Evolutionary conservation across 2,113 vertebrate species (phyloP).

Genomic region (Lepidothrix coronata): DNA sequence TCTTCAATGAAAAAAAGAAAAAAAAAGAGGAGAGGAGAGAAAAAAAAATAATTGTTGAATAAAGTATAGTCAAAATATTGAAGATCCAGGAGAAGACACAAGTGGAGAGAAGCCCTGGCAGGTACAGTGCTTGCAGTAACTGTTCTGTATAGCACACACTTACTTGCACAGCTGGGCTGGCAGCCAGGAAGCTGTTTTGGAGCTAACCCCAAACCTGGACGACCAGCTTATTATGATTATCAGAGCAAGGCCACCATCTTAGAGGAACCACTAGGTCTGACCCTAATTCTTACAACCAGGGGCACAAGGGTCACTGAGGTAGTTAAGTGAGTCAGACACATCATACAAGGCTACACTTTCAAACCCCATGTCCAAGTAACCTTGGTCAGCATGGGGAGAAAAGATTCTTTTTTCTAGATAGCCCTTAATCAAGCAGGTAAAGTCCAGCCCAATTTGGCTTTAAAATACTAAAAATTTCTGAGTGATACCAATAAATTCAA

Average conservation of each 20-base stretch:
- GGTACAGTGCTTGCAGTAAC: background rate
- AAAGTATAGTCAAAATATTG: background rate
- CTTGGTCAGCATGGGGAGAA: background rate
- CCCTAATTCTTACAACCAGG: background rate
- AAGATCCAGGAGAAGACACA: background rate
- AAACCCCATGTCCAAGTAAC: background rate
- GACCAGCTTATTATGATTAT: background rate
- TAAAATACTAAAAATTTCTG: background rate
- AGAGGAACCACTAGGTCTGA: background rate
- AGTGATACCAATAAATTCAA: background rate
- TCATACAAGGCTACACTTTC: background rate
- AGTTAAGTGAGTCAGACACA: background rate
- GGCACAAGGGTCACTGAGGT: too few relatives aligned
- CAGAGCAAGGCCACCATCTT: background rate
- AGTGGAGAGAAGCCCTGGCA: background rate
- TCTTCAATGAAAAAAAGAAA: background rate
- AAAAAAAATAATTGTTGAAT: background rate
- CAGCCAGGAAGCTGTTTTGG: background rate
- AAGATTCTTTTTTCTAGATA: background rate
- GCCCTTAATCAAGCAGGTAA: background rate
- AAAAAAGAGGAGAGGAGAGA: rapidly evolving
- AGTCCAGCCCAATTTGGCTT: background rate
- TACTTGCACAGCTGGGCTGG: background rate
- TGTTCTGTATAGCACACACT: background rate
- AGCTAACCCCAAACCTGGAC: background rate